phyloP scores from a whole-genome alignment of 1,140 invertebrate genomes.

The Laupala kohalensis region DNA sequence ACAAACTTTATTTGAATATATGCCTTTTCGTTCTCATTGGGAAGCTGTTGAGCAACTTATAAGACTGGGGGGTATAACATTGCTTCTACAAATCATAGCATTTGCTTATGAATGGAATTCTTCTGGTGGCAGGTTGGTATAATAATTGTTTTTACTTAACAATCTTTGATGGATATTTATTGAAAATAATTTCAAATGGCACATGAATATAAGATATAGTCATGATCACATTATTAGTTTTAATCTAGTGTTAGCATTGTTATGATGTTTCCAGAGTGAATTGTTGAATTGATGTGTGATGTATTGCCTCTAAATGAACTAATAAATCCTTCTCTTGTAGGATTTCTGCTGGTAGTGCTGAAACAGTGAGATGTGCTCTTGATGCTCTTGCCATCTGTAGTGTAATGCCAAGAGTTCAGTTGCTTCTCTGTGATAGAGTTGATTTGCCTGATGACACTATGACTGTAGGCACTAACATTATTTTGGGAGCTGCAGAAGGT shows the following conservation, averaged over 20 bases:
- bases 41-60: slow-evolving; percentile 73
- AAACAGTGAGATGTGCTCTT: slow-evolving; percentile 77
- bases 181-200: too few species aligned
- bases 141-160: background rate
- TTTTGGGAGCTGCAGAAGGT: slow-evolving; percentile 75
- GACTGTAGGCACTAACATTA: slow-evolving; percentile 50
- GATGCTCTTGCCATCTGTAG: slow-evolving; percentile 84
- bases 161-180: background rate
- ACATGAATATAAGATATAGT: too few species aligned
- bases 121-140: slow-evolving; percentile 59
- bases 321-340: slow-evolving; percentile 12
- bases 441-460: slow-evolving; percentile 58
- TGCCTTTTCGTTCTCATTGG: slow-evolving; percentile 68
- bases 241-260: too few species aligned
- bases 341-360: slow-evolving; percentile 45
- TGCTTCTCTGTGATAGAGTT: slow-evolving; percentile 64
- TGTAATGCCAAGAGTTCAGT: slow-evolving; percentile 75
- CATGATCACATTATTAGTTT: too few species aligned
- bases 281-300: too few species aligned
- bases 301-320: background rate
- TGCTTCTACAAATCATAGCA: slow-evolving; percentile 75
- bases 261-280: too few species aligned
- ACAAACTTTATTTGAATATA: slow-evolving; percentile 60
- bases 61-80: slow-evolving; percentile 66
- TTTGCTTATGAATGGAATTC: slow-evolving; percentile 87